Conservation (phyloP, 1,140 invertebrate genomes). For the Coelopa frigida region DNA sequence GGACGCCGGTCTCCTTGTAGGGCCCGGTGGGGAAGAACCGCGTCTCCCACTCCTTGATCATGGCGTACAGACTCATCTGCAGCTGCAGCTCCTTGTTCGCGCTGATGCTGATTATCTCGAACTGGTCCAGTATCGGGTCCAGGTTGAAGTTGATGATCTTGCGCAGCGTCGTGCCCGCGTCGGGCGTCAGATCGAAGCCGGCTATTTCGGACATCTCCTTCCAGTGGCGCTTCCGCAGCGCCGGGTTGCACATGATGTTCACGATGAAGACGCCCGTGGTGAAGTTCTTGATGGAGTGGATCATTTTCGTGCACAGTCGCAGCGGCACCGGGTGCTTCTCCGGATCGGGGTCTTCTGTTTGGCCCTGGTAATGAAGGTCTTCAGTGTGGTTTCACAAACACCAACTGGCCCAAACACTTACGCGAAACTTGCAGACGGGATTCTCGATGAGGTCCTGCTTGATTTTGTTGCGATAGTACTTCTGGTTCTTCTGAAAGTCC, state of each 20-base stretch:
- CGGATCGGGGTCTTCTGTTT: constrained; percentile 69
- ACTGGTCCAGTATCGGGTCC: constrained; percentile 65
- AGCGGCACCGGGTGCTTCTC: constrained; percentile 69
- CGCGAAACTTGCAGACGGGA: constrained; percentile 54
- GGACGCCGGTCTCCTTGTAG: constrained; percentile 73
- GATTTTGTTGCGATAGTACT: constrained; percentile 70
- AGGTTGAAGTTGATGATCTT: constrained; percentile 75
- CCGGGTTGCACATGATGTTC: constrained; percentile 80
- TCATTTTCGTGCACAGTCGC: constrained; percentile 62
- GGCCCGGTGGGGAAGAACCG: constrained; percentile 62
- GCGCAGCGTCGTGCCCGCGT: constrained; percentile 73
- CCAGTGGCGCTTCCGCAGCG: constrained; percentile 82
- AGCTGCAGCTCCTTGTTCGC: constrained; percentile 82
- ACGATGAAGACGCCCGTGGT: constrained; percentile 72
- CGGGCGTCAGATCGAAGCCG: constrained; percentile 74
- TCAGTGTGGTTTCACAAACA: too few relatives aligned
- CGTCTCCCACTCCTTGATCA: constrained; percentile 78
- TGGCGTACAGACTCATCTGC: constrained; percentile 70
- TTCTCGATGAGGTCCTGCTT: constrained; percentile 66
- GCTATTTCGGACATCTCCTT: constrained; percentile 79
- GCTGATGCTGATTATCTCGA: constrained; percentile 80
- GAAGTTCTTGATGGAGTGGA: constrained; percentile 73
- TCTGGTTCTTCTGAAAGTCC: constrained; percentile 70
- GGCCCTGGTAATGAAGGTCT: constrained; percentile 44
- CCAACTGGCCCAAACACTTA: constrained; percentile 18